These are phyloP conservation scores for Glossophaga mutica DNA, from an alignment of 2,797 vertebrate species.

Conservation along the genomic window DNA sequence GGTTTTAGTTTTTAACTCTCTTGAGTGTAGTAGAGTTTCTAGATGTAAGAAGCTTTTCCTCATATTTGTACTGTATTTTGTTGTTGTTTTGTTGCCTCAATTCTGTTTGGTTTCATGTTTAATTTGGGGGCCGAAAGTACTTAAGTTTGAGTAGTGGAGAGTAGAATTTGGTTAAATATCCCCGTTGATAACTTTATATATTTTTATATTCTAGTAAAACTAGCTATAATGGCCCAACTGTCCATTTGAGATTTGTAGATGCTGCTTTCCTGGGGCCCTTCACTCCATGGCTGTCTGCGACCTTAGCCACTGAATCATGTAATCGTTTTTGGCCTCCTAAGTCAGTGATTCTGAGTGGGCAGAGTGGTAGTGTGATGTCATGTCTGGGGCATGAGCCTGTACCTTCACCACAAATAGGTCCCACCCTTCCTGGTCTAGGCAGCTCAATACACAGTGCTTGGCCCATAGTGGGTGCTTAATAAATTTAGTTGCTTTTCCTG, in stretches of 20 bases:
- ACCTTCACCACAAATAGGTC: slow-evolving; percentile 28
- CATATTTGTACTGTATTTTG: background rate
- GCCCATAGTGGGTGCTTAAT: slow-evolving; percentile 49
- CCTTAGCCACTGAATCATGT: slow-evolving; percentile 52
- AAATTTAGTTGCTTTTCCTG: slow-evolving; percentile 63
- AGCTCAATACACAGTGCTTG: slow-evolving; percentile 63
- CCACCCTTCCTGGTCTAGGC: slow-evolving; percentile 68
- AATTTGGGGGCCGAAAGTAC: background rate
- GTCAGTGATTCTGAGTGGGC: slow-evolving; percentile 32
- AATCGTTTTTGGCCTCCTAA: slow-evolving; percentile 60
- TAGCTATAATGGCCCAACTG: background rate
- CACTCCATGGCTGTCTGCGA: slow-evolving; percentile 29
- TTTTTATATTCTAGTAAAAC: background rate
- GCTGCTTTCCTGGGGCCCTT: background rate
- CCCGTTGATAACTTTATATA: background rate
- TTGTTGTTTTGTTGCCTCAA: background rate
- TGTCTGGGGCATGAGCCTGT: slow-evolving; percentile 66
- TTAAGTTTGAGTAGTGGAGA: background rate
- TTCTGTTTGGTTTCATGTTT: background rate
- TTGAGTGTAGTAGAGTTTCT: background rate
- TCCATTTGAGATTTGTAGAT: background rate
- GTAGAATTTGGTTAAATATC: background rate
- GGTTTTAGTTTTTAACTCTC: background rate
- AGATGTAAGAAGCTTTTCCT: background rate
- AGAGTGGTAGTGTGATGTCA: slow-evolving; percentile 63